Conservation (phyloP, 2,888 invertebrate genomes). For the Polydrusus pterygomalis region DNA sequence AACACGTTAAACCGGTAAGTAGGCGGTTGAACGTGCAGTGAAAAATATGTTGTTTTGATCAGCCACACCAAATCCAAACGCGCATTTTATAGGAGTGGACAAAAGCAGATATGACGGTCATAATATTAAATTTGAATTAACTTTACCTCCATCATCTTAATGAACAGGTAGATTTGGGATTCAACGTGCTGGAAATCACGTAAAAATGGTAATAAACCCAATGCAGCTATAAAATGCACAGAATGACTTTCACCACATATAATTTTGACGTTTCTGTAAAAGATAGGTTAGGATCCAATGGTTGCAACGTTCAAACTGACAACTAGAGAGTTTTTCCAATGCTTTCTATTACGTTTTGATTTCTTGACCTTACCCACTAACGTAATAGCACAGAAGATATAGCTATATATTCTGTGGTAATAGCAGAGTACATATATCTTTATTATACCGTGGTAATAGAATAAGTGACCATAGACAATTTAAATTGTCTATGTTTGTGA, state of each 20-base stretch:
- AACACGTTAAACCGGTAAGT: conserved; percentile 31
- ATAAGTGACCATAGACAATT: no score
- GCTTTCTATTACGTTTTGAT: no score
- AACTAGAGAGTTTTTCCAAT: conserved; percentile 14
- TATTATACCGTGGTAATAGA: no score
- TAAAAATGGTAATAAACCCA: conserved; percentile 32
- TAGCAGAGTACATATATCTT: no score
- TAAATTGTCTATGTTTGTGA: no score
- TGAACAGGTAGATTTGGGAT: neutral
- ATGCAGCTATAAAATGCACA: conserved; percentile 21
- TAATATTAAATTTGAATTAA: neutral
- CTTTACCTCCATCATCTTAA: conserved; percentile 28
- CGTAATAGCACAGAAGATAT: no score
- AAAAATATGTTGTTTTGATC: conserved; percentile 43
- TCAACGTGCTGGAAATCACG: conserved; percentile 25
- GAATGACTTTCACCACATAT: conserved; percentile 41
- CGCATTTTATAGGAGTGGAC: conserved; percentile 27
- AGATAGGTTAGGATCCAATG: conserved; percentile 37
- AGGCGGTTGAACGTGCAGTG: conserved; percentile 25
- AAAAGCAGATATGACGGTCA: neutral
- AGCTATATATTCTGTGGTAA: no score
- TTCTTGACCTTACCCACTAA: no score
- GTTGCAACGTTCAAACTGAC: no score
- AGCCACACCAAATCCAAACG: conserved; percentile 41
- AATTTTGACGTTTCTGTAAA: conserved; percentile 46